phyloP scores from a whole-genome alignment of 2,797 vertebrate genomes.

The Neopelma chrysocephalum region DNA sequence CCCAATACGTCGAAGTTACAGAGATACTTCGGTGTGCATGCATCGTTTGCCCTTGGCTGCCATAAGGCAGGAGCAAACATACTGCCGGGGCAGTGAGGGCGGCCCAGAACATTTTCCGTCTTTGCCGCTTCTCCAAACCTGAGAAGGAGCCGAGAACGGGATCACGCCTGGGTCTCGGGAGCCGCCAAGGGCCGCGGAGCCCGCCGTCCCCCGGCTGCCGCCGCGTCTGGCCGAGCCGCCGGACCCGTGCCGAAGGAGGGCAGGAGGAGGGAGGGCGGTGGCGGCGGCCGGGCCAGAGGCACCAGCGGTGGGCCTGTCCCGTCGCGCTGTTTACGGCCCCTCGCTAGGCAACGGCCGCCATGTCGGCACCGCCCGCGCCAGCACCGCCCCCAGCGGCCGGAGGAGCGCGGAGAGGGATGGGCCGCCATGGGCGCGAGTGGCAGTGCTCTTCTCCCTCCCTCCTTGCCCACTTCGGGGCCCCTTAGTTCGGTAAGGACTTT shows the following conservation, averaged over 20 bases:
- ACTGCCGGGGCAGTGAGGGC: accelerated
- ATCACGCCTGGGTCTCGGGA: neutral
- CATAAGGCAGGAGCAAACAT: accelerated
- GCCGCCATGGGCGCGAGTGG: too few species aligned
- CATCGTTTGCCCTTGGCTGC: accelerated
- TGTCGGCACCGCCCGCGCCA: neutral
- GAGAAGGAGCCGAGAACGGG: neutral
- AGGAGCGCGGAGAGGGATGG: neutral
- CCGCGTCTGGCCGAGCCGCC: neutral
- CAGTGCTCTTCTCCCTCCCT: too few species aligned
- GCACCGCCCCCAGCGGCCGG: neutral
- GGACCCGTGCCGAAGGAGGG: neutral
- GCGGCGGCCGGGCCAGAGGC: neutral
- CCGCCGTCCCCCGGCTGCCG: neutral
- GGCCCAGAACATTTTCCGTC: accelerated
- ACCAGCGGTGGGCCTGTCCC: neutral
- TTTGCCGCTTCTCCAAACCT: neutral
- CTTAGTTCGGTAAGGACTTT: accelerated
- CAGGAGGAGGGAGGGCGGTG: neutral
- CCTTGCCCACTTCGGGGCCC: too few species aligned
- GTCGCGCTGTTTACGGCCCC: neutral
- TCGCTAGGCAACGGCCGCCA: neutral
- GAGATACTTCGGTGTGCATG: accelerated
- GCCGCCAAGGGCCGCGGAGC: neutral
- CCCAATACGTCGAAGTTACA: accelerated